Conservation (phyloP, 2,888 invertebrate genomes). For the Diabrotica balteata region DNA sequence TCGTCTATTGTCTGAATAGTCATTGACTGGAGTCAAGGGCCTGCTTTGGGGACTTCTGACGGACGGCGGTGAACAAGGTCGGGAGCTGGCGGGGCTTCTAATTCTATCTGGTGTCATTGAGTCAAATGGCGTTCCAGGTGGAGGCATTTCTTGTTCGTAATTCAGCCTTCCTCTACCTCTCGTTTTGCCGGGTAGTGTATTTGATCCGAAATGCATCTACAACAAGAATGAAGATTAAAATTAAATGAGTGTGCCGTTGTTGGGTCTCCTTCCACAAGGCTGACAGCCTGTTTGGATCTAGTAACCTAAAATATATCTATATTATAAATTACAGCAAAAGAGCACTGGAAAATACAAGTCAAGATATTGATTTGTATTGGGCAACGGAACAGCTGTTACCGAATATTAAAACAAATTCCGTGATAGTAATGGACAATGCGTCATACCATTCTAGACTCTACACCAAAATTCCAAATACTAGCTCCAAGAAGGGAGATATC, state of each 20-base stretch:
- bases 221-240: neutral
- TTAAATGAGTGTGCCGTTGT: neutral
- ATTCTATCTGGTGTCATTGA: conserved; percentile 62
- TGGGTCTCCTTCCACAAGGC: too few relatives aligned
- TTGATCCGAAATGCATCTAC: conserved; percentile 63
- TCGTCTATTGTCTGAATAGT: conserved; percentile 38
- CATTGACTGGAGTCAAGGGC: conserved; percentile 47
- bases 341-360: too few relatives aligned
- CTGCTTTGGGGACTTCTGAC: conserved; percentile 44
- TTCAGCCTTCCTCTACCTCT: conserved; percentile 66
- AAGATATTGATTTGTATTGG: too few relatives aligned
- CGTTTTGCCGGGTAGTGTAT: conserved; percentile 66
- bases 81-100: conserved; percentile 53
- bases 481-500: too few relatives aligned
- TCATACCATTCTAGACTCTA: too few relatives aligned
- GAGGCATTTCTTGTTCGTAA: conserved; percentile 41
- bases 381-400: too few relatives aligned
- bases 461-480: too few relatives aligned
- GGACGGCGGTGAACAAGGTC: conserved; percentile 53
- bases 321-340: too few relatives aligned
- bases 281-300: too few relatives aligned
- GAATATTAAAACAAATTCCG: too few relatives aligned
- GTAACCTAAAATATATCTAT: too few relatives aligned
- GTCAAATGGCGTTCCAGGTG: conserved; percentile 47
- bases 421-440: too few relatives aligned